Evolutionary conservation across 1,140 invertebrate genomes (phyloP).

Genomic region (Polyergus mexicanus): DNA sequence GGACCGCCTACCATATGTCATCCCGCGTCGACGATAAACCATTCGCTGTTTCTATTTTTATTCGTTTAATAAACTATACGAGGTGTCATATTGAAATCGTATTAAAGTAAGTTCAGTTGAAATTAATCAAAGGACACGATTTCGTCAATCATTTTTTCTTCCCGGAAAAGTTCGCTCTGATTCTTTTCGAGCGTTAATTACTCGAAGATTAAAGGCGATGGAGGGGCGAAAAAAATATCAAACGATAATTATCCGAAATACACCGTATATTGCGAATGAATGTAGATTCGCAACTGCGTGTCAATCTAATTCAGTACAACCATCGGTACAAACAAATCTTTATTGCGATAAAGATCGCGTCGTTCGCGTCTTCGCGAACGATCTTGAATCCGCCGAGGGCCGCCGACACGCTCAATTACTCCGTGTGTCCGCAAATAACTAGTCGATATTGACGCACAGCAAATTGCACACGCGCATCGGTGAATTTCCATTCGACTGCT

Average conservation of each 20-base stretch:
- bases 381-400: neutral
- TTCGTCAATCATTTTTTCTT: neutral
- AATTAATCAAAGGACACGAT: neutral
- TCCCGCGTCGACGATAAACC: neutral
- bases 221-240: neutral
- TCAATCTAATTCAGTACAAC: conserved; percentile 47
- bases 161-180: neutral
- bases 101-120: neutral
- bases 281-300: conserved; percentile 10
- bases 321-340: conserved; percentile 40
- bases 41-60: neutral
- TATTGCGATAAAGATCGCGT: too few relatives aligned
- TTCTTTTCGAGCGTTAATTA: too few relatives aligned
- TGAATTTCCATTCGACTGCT: conserved; percentile 37
- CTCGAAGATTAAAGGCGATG: neutral
- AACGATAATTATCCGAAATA: neutral
- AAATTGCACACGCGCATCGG: conserved; percentile 25
- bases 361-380: too few relatives aligned
- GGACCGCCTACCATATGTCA: neutral
- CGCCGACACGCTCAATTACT: conserved; percentile 21
- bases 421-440: conserved; percentile 26
- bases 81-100: neutral
- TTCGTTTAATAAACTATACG: neutral
- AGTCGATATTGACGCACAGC: conserved; percentile 30
- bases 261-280: neutral